Evolutionary conservation across 2,888 invertebrate species (phyloP), one percentile per base, ranked within the genome.

Genomic region (Marronus borbonicus): DNA sequence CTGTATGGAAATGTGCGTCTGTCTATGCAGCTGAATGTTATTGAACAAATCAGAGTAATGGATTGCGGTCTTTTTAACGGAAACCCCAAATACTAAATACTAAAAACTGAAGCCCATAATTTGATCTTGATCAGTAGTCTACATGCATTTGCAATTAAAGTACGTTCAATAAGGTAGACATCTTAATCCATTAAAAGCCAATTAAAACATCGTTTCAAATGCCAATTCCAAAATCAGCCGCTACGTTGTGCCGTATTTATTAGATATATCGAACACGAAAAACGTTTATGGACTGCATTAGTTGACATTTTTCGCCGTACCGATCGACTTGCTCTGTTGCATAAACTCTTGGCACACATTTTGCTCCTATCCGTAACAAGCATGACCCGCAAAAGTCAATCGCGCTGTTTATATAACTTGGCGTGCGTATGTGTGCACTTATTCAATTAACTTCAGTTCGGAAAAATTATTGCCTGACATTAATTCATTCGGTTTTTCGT

Each of bases 261-360:
- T 50, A 10, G 50, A 50, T 10, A 2, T 50, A 68, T 50, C 44
- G 44, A 74, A 74, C 44, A 44, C n/a, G 44, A 74, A 58, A 60
- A 44, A n/a, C 14, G 39, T 60, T 74, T 60, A 36, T 62, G 20
- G 55, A 60, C 31, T 12, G 44, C 49, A 44, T 49, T 74, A 60
- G 72, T 49, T 62, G 72, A 74, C 72, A 74, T 74, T 74, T 74
- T 72, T 60, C 39, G 24, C 60, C 72, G 4, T 17, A 24, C 44
- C 60, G 44, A 60, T 60, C 72, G 58, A 62, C 20, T 20, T 39
- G 36, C 44, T 70, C 55, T 74, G 60, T 74, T 74, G 72, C 72
- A 60, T 74, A 74, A 74, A 60, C 72, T 74, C 72, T 74, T 74
- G 72, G 72, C 72, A 74, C 44, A 74, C 72, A 74, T 74, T 74